These are phyloP conservation scores for Trypoxylon attenuatum DNA, from an alignment of 2,888 invertebrate species.

Conservation along the genomic window DNA sequence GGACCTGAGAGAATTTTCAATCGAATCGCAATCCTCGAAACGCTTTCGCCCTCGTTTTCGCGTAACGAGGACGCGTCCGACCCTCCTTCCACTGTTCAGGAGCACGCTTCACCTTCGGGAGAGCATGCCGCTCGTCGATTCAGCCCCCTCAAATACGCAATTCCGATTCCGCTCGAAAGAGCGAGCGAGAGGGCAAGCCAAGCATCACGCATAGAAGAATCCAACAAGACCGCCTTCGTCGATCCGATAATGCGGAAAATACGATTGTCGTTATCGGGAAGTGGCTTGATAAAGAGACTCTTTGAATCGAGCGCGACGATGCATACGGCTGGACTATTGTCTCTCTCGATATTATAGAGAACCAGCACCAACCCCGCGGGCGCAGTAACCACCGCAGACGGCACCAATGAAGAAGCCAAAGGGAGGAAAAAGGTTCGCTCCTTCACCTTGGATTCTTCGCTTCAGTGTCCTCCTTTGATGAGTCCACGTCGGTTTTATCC, in stretches of 20 bases:
- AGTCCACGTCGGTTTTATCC: constrained; percentile 22
- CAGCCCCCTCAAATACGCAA: constrained; percentile 25
- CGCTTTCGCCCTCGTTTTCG: constrained; percentile 57
- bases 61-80: constrained; percentile 52
- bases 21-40: constrained; percentile 57
- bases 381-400: background rate
- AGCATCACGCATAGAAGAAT: too few relatives aligned
- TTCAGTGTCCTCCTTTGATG: constrained; percentile 32
- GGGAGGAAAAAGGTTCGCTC: constrained; percentile 9
- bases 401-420: constrained; percentile 14
- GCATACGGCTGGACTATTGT: too few relatives aligned
- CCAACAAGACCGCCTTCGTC: too few relatives aligned
- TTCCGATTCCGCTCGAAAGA: constrained; percentile 26
- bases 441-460: constrained; percentile 12
- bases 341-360: too few relatives aligned
- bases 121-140: background rate
- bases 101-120: constrained; percentile 11
- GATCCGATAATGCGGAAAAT: too few relatives aligned
- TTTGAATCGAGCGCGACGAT: too few relatives aligned
- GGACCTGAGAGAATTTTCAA: constrained; percentile 62
- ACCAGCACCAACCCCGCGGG: too few relatives aligned
- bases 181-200: too few relatives aligned
- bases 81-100: constrained; percentile 21
- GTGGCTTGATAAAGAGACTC: too few relatives aligned
- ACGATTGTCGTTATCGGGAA: too few relatives aligned